Conservation (phyloP, 2,888 invertebrate species). For the Helicoverpa assulta region DNA sequence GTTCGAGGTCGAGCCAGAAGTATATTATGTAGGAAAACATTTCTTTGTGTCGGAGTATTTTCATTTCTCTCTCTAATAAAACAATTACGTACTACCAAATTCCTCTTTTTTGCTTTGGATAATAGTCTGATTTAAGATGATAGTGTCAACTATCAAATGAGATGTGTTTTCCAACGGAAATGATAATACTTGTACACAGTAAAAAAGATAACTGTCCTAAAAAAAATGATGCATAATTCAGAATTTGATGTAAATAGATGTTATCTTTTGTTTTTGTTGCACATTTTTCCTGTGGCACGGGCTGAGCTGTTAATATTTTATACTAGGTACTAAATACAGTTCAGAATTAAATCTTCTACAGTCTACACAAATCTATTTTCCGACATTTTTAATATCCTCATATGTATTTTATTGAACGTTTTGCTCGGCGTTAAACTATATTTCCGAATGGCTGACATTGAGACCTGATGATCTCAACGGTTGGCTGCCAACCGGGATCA, state of each 20-base stretch:
- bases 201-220: conserved; percentile 14
- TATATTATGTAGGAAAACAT: conserved; percentile 27
- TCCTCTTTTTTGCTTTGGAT: too few species aligned
- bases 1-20: conserved; percentile 29
- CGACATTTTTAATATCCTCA: conserved; percentile 2
- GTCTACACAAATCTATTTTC: conserved; percentile 24
- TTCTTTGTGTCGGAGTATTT: conserved; percentile 10
- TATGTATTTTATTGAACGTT: conserved; percentile 18
- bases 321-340: conserved; percentile 32
- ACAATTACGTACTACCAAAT: too few species aligned
- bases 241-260: background rate
- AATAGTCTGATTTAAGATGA: background rate
- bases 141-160: background rate
- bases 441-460: conserved; percentile 70
- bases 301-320: conserved; percentile 38
- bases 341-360: conserved; percentile 24
- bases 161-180: background rate
- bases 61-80: conserved; percentile 3
- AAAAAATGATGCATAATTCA: background rate
- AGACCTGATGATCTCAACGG: conserved; percentile 70
- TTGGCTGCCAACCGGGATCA: conserved; percentile 66
- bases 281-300: conserved; percentile 25
- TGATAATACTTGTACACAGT: background rate
- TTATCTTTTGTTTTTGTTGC: conserved; percentile 41
- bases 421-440: conserved; percentile 50